phyloP scores from a whole-genome alignment of 2,888 invertebrate genomes.

The Mythimna ferrago region DNA sequence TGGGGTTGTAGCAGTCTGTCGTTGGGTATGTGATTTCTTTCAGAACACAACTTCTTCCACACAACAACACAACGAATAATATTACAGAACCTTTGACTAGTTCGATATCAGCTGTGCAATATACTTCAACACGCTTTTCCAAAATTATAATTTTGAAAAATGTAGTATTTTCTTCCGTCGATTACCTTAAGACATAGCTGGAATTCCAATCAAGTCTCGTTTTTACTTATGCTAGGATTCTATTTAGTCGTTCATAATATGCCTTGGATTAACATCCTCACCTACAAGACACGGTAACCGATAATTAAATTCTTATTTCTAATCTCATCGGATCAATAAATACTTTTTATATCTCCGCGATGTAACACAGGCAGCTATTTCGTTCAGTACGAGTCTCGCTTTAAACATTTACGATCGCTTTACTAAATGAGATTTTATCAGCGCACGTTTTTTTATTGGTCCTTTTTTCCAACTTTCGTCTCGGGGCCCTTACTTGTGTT shows the following conservation, averaged over 20 bases:
- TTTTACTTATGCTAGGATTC: background rate
- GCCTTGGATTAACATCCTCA: background rate
- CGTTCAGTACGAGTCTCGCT: conserved; percentile 50
- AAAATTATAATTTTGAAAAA: background rate
- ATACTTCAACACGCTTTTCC: background rate
- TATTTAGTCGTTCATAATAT: background rate
- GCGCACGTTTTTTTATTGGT: conserved; percentile 52
- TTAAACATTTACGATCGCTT: conserved; percentile 72
- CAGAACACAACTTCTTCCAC: background rate
- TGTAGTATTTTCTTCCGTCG: background rate
- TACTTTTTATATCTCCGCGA: conserved; percentile 29
- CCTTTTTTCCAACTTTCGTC: conserved; percentile 47
- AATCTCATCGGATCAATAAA: conserved; percentile 42
- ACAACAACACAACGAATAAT: background rate
- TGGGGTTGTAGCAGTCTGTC: too few species aligned
- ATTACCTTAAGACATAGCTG: too few species aligned
- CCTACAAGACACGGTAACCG: conserved; percentile 18
- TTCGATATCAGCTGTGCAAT: too few species aligned
- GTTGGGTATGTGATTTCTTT: background rate
- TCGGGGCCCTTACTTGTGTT: conserved; percentile 38
- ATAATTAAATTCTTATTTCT: conserved; percentile 39
- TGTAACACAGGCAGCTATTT: conserved; percentile 59
- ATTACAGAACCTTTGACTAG: too few species aligned
- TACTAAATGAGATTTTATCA: conserved; percentile 77
- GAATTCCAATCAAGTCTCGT: background rate